Base-by-base conservation (phyloP, 1,140 invertebrate species). In the Anastatus disparis region DNA sequence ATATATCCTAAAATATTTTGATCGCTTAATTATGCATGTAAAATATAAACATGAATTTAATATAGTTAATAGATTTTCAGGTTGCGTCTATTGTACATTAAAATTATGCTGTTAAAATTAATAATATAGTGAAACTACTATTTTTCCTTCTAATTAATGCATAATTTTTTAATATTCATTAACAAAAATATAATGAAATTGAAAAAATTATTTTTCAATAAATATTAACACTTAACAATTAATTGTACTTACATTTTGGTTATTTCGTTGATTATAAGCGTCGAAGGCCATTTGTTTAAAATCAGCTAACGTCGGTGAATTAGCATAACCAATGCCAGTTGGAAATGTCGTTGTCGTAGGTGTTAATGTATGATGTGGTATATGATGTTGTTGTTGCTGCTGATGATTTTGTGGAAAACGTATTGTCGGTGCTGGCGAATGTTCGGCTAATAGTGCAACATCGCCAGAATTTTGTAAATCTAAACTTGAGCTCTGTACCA, bases 231-330 rank as follows among this genome's bases (percentile, higher is more conserved):
- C n/a, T n/a, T n/a, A n/a, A n/a, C n/a, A n/a, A n/a, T n/a, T n/a
- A n/a, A n/a, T n/a, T n/a, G n/a, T n/a, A n/a, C 81, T 81, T 42
- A 84, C 82, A 53, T 83, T 83, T 73, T 84, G 82, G 63, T 83
- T 77, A 66, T 84, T 84, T 13, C 82, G 79, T 42, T 84, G 81
- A 76, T 84, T 84, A 55, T 83, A 84, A 24, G 81, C 81, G 48
- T 84, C 81, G 77, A 83, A 83, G 29, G 82, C 82, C 78, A 84
- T 83, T 53, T 83, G 82, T 44, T 84, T 84, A 72, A 84, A 83
- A 63, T 84, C 82, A 9, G 79, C 81, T 75, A 84, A 78, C 7
- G 82, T 84, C 8, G 82, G 82, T 67, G 78, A 69, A 61, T 82
- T 75, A 64, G 58, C 76, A 69, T 79, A 81, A 50, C 20, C 48